A percentile compares a stretch with the other conserved stretches of the same genome.
These are phyloP conservation scores for Hirudinaria manillensis DNA, from an alignment of 2,888 invertebrate species.

Conservation along the genomic window DNA sequence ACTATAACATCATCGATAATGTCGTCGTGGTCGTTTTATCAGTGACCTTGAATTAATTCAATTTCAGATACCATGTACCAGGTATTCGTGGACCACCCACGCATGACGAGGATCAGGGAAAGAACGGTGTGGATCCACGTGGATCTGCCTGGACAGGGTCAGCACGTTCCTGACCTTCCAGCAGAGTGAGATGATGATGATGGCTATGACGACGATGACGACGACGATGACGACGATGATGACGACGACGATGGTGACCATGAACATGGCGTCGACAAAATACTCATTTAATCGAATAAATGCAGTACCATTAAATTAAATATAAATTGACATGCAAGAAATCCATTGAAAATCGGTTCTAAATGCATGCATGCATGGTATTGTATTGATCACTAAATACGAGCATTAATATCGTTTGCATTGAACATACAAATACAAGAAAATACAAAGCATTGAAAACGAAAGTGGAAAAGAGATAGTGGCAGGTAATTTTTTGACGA, in stretches of 20 bases:
- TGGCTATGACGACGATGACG: neutral
- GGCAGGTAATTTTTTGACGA: too few species aligned
- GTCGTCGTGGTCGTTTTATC: neutral
- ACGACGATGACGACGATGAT: neutral
- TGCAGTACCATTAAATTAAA: neutral
- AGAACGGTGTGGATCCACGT: conserved; percentile 80
- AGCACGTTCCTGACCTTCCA: conserved; percentile 69
- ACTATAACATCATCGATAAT: conserved; percentile 2
- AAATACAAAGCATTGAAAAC: too few species aligned
- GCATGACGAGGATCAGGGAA: conserved; percentile 77
- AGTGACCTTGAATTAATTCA: too few species aligned
- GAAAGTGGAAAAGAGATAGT: too few species aligned
- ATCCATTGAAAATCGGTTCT: too few species aligned
- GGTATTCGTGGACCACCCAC: conserved; percentile 73
- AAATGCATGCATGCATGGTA: too few species aligned
- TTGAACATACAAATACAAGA: too few species aligned
- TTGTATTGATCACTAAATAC: too few species aligned
- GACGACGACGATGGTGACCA: neutral
- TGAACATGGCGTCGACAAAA: neutral
- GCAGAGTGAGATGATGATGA: conserved; percentile 61
- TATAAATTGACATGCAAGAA: too few species aligned
- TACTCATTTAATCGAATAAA: neutral
- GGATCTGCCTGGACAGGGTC: conserved; percentile 70
- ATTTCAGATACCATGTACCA: conserved; percentile 73
- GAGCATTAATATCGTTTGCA: too few species aligned